Base-by-base conservation (phyloP, 2,797 vertebrate genomes). In the Psittacula echo region DNA sequence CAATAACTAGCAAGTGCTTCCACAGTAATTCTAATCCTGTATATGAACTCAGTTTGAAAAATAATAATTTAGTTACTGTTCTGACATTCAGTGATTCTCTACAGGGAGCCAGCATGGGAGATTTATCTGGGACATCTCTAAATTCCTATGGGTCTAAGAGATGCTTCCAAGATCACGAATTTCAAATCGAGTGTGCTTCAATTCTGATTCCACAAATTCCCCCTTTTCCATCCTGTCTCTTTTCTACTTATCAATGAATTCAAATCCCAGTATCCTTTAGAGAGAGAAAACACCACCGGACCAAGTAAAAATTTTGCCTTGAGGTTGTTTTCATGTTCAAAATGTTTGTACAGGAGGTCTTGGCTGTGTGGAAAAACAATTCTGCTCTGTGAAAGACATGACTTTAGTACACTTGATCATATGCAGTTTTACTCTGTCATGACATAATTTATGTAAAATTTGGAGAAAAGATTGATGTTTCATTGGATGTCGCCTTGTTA, bases 1-100 rank as follows among this genome's bases (percentile, higher is more conserved):
- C 82, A 90, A 91, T 61, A 85, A 42, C 34, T 41, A 90, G 41
- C 27, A 60, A 85, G 39, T 60, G 5, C 26, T 89, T 94, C 27
- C 13, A 66, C 42, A 47, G 61, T 78, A 87, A 92, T 93, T 83
- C 18, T 62, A 64, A 65, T 82, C 9, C 53, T 77, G 56, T 6
- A 32, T 39, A 51, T 39, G 16, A 37, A 42, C 39, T 32, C 29
- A 50, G 6, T 76, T 71, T 53, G 34, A 58, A 87, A 74, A 76
- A 62, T 45, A 84, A 30, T 85, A 5, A 70, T 76, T 84, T 64
- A 50, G 5, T 9, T 56, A 13, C 13, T 61, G 7, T 39, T 45
- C 17, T 17, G 8, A 71, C 11, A 41, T 58, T 68, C 13, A 8
- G 2, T 41, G 8, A 42, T 67, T 79, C 19, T 58, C 90, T 84